Evolutionary conservation across 2,888 invertebrate genomes (phyloP).

Genomic region (Catocala sponsa): DNA sequence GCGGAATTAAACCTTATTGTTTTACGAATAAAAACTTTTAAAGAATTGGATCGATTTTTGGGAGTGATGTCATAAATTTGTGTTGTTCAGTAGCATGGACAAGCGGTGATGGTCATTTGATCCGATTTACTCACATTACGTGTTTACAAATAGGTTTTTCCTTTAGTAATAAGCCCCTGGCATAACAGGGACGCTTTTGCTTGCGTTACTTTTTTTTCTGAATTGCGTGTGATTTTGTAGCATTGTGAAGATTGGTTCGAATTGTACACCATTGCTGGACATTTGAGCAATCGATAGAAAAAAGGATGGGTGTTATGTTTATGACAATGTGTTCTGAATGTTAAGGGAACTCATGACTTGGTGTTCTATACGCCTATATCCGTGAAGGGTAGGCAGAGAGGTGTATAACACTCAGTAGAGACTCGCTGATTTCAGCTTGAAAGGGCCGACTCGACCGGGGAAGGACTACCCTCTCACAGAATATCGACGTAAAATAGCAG

Average conservation of each 20-base stretch:
- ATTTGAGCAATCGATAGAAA: slow-evolving; percentile 6
- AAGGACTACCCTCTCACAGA: no score
- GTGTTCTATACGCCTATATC: no score
- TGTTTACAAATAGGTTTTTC: slow-evolving; percentile 68
- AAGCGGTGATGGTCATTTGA: slow-evolving; percentile 66
- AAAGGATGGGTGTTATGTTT: slow-evolving; percentile 3
- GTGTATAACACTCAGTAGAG: no score
- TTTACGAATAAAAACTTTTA: neutral
- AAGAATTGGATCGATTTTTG: neutral
- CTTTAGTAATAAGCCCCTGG: slow-evolving; percentile 42
- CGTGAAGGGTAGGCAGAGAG: no score
- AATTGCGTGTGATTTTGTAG: slow-evolving; percentile 5
- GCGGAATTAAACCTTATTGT: slow-evolving; percentile 17
- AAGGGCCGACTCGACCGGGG: no score
- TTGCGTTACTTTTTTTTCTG: slow-evolving; percentile 17
- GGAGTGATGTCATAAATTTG: no score
- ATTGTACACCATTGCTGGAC: slow-evolving; percentile 7
- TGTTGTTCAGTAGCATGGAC: slow-evolving; percentile 31
- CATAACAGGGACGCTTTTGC: slow-evolving; percentile 25
- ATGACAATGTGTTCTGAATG: neutral
- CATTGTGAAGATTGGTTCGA: neutral
- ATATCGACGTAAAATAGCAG: no score
- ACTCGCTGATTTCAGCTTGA: no score
- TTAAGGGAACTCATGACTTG: no score
- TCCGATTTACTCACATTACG: slow-evolving; percentile 61